A percentile compares a stretch with the other conserved stretches of the same genome.
Conservation (phyloP, 2,113 vertebrate species). For the Mohoua ochrocephala region DNA sequence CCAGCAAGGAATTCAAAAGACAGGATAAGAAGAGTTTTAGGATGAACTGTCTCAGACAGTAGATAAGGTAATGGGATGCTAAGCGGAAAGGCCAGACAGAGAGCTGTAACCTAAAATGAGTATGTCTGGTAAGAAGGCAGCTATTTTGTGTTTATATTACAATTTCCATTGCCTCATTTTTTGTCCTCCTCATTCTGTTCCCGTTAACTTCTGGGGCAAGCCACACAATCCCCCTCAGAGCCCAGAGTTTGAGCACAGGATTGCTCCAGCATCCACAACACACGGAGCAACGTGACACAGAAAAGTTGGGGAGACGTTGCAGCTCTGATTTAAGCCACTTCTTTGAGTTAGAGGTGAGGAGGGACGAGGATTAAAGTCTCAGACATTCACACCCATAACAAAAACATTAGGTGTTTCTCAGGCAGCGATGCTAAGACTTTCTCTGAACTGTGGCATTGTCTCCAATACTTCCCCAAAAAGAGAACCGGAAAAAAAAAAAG, state of each 20-base stretch:
- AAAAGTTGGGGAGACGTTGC: not conserved
- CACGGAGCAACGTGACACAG: accelerated
- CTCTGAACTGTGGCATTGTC: not conserved
- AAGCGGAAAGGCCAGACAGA: not conserved
- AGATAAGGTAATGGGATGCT: not conserved
- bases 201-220: not conserved
- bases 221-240: not conserved
- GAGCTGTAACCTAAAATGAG: not conserved
- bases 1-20: not conserved
- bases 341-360: not conserved
- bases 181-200: not conserved
- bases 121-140: not conserved
- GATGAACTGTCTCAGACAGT: not conserved
- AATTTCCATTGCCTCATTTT: not conserved
- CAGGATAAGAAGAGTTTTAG: not conserved
- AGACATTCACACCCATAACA: not conserved
- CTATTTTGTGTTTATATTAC: not conserved
- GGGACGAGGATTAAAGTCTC: not conserved
- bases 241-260: not conserved
- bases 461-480: not conserved
- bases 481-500: not conserved
- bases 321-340: not conserved
- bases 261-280: not conserved
- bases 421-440: not conserved
- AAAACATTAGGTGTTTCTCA: not conserved